Evolutionary conservation across 2,113 vertebrate genomes (phyloP).

Genomic region (Pogona vitticeps): DNA sequence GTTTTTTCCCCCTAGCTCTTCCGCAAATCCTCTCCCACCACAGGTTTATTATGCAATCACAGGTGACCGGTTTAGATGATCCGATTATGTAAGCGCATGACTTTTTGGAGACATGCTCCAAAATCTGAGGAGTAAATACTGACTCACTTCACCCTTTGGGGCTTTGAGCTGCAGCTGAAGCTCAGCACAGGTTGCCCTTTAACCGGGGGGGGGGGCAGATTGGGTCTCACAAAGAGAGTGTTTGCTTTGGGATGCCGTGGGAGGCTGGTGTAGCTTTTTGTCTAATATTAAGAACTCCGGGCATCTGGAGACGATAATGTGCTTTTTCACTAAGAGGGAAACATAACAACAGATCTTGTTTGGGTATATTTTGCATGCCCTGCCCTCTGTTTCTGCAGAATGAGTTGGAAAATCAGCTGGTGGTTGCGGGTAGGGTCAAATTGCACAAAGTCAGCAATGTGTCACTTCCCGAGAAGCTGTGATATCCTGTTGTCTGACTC

Average conservation of each 20-base stretch:
- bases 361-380: no score
- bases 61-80: not conserved
- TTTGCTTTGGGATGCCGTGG: accelerated
- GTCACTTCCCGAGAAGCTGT: not conserved
- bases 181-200: not conserved
- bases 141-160: not conserved
- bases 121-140: not conserved
- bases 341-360: no score
- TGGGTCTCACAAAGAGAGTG: no score
- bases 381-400: not conserved
- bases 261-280: no score
- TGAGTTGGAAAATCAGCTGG: not conserved
- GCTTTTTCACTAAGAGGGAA: no score
- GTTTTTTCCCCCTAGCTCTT: not conserved
- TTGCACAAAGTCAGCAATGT: not conserved
- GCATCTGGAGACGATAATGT: no score
- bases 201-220: not conserved
- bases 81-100: not conserved
- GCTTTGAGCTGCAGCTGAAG: no score
- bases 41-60: not conserved
- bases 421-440: no score
- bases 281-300: no score
- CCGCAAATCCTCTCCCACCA: not conserved
- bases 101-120: not conserved
- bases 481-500: constrained; percentile 5